A percentile compares a stretch with the other conserved stretches of the same genome.
Evolutionary conservation across 2,113 vertebrate species (phyloP).

Genomic region (Periophthalmus modestus): DNA sequence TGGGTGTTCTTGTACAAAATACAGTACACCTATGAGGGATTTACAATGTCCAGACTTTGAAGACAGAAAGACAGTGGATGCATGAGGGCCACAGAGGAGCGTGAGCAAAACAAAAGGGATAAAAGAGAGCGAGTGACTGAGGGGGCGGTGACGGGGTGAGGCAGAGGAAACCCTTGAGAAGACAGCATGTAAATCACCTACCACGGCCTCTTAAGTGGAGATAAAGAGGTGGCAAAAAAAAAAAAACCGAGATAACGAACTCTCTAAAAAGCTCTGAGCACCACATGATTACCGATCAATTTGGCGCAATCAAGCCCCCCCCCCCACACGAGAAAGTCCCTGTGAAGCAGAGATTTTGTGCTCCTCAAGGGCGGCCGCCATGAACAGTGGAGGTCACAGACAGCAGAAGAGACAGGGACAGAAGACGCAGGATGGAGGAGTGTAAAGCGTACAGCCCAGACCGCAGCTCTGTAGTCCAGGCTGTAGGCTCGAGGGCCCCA

Average conservation of each 20-base stretch:
- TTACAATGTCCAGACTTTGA: conserved; percentile 49
- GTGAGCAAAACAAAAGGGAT: not conserved
- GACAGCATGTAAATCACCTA: conserved; percentile 77
- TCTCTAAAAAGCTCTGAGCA: conserved; percentile 76
- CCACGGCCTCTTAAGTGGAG: conserved; percentile 70
- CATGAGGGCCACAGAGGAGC: conserved; percentile 20
- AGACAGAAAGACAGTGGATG: conserved; percentile 35
- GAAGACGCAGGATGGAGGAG: conserved; percentile 15
- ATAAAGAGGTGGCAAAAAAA: conserved; percentile 69
- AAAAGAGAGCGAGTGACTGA: conserved; percentile 21
- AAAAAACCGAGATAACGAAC: no score
- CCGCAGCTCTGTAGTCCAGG: conserved; percentile 41
- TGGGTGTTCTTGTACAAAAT: conserved; percentile 18
- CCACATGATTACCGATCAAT: conserved; percentile 81
- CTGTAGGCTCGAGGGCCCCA: conserved; percentile 54
- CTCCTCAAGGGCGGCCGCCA: conserved; percentile 69
- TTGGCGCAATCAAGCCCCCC: conserved; percentile 80
- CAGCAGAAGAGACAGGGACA: conserved; percentile 45
- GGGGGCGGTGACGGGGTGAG: conserved; percentile 14
- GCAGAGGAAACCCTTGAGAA: conserved; percentile 70
- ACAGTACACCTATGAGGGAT: conserved; percentile 40
- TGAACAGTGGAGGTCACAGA: conserved; percentile 73
- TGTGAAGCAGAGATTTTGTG: conserved; percentile 76
- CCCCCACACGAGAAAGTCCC: conserved; percentile 54
- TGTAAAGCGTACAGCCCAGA: conserved; percentile 29